Base-by-base conservation (phyloP, 2,113 vertebrate species). In the Ageneiosus marmoratus region DNA sequence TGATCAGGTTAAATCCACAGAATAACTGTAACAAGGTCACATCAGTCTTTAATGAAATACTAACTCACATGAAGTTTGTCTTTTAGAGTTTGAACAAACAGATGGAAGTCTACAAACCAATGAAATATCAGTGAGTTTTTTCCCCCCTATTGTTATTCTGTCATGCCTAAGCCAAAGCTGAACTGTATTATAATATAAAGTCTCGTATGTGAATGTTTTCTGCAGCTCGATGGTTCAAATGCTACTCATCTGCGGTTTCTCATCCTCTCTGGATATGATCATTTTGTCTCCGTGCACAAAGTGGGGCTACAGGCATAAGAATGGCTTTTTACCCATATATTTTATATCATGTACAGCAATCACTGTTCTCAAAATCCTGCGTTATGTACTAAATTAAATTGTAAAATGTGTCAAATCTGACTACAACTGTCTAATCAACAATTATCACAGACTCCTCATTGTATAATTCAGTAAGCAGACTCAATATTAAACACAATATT, bases 281-380 rank as follows among this genome's bases (percentile, higher is more conserved):
- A 97, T 84, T 98, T 99, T 93, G 95, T 96, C 16, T 96, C 97
- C 18, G 95, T 98, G 88, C 95, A 98, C 89, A 94, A 91, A 77
- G 89, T 98, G 88, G 93, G 92, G 85, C 92, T 96, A 83, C 95
- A 97, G 87, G 94, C 93, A 76, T 84, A 75, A 91, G 83, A 34
- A 32, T 32, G 15, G 77, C 22, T 11, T 27, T 4, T 37, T 37
- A n/a, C 20, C 37, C 37, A 2, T 29, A 77, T 20, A 46, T 46
- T 24, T 65, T 79, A 46, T 15, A 78, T 46, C 8, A 77, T 60
- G 77, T 63, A 79, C 77, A 79, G 37, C 1, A 73, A 73, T 51
- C 16, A 51, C 29, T 44, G 8, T 9, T 5, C 4, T 4, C 4
- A 20, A 55, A 11, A 5, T 56, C 32, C 10, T 34, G 18, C 20